A percentile compares a stretch with the other conserved stretches of the same genome.
phyloP scores from a whole-genome alignment of 2,113 vertebrate species.

The Callaeas wilsoni region DNA sequence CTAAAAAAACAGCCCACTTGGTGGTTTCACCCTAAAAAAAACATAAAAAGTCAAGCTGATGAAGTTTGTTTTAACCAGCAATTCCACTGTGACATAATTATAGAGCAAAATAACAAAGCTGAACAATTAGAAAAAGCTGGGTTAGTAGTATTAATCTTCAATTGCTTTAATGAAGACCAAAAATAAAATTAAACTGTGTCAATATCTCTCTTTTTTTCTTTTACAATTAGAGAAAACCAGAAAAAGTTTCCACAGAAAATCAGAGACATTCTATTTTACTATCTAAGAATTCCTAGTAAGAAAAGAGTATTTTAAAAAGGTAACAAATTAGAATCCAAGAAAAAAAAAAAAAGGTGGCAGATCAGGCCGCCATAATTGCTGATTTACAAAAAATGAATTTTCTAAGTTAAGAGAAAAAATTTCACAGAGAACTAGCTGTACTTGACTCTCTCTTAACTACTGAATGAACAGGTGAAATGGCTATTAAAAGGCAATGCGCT shows the following conservation, averaged over 20 bases:
- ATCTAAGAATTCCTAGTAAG: background rate
- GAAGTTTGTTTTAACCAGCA: background rate
- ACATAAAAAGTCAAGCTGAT: background rate
- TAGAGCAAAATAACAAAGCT: background rate
- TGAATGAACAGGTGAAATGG: background rate
- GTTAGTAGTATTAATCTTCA: background rate
- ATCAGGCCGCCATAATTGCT: background rate
- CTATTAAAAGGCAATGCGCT: background rate
- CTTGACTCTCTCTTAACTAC: background rate
- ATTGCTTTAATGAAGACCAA: background rate
- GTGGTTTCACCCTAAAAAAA: constrained; percentile 81
- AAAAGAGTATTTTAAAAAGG: background rate
- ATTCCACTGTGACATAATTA: background rate
- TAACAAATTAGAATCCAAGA: background rate
- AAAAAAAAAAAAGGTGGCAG: background rate
- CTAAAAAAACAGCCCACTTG: constrained; percentile 90
- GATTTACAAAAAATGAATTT: background rate
- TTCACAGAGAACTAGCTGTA: background rate
- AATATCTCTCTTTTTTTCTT: background rate
- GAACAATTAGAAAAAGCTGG: background rate
- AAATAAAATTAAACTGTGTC: background rate
- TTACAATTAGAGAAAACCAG: background rate
- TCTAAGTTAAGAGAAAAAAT: background rate
- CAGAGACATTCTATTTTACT: background rate
- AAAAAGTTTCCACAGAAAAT: background rate